These are phyloP conservation scores for Sycophaga agraensis DNA, from an alignment of 1,140 invertebrate genomes.

Conservation along the genomic window DNA sequence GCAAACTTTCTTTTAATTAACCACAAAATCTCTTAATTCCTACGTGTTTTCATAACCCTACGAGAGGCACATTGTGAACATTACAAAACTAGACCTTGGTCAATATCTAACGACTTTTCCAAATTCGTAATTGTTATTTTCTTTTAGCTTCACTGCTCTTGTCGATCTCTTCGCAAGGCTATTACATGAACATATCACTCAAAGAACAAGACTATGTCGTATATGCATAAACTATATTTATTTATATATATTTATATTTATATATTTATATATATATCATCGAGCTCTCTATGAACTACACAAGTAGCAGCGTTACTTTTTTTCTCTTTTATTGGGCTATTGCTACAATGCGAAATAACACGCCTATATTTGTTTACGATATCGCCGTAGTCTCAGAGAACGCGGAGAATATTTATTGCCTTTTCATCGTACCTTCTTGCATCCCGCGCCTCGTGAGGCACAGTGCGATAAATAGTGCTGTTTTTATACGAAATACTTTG, in stretches of 20 bases:
- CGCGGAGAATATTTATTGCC: too few species aligned
- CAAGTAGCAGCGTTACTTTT: constrained; percentile 26
- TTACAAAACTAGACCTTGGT: constrained; percentile 19
- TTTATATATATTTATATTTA: background rate
- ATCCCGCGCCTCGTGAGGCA: too few species aligned
- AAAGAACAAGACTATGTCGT: constrained; percentile 37
- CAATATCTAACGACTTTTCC: constrained; percentile 28
- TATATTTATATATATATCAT: constrained; percentile 26
- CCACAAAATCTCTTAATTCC: constrained; percentile 26
- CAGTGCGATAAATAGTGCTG: too few species aligned
- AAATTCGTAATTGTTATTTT: constrained; percentile 9
- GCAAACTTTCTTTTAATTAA: constrained; percentile 22
- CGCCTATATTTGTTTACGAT: background rate
- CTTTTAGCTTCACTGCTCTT: constrained; percentile 28
- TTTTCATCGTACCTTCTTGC: background rate
- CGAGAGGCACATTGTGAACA: constrained; percentile 47
- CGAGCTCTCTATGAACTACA: constrained; percentile 26
- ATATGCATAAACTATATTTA: constrained; percentile 24
- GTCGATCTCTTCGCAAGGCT: constrained; percentile 34
- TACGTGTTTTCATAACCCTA: constrained; percentile 32
- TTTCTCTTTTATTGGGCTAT: constrained; percentile 6
- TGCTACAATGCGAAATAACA: background rate
- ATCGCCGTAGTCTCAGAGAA: background rate
- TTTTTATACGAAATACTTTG: background rate
- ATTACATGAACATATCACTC: constrained; percentile 46